Conservation (phyloP, 2,888 invertebrate species). For the Cenopis cana region DNA sequence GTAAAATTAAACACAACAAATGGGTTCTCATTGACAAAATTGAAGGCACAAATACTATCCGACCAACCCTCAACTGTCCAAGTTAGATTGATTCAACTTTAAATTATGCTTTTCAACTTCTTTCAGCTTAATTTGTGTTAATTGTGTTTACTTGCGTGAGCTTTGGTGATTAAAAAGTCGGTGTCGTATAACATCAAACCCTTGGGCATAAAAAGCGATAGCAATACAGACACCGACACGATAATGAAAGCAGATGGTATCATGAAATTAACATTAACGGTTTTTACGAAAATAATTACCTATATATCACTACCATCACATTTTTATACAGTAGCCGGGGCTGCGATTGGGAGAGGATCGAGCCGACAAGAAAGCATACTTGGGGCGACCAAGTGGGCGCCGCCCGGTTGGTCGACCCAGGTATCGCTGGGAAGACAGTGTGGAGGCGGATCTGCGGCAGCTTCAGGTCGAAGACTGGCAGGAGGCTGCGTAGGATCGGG, state of each 20-base stretch:
- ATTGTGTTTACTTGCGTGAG: slow-evolving; percentile 30
- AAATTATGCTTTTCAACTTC: slow-evolving; percentile 31
- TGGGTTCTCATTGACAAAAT: slow-evolving; percentile 13
- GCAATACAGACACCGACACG: neutral
- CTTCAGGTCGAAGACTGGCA: no score
- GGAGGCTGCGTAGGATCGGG: no score
- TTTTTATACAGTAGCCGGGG: no score
- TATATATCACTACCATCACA: no score
- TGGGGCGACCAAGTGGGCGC: no score
- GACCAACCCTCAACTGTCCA: slow-evolving; percentile 28
- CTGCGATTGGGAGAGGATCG: no score
- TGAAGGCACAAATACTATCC: slow-evolving; percentile 14
- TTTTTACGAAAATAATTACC: no score
- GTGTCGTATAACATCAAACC: slow-evolving; percentile 16
- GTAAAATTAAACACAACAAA: neutral
- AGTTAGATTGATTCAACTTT: slow-evolving; percentile 36
- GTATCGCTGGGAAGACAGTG: no score
- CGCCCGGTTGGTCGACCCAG: no score
- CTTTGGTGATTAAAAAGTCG: slow-evolving; percentile 23
- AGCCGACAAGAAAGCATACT: no score
- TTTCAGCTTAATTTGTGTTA: slow-evolving; percentile 31
- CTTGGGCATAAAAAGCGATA: neutral
- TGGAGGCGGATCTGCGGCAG: no score
- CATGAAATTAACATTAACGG: neutral
- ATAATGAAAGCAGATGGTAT: no score